These are phyloP conservation scores for Copsychus sechellarum DNA, from an alignment of 2,113 vertebrate species.

Conservation along the genomic window DNA sequence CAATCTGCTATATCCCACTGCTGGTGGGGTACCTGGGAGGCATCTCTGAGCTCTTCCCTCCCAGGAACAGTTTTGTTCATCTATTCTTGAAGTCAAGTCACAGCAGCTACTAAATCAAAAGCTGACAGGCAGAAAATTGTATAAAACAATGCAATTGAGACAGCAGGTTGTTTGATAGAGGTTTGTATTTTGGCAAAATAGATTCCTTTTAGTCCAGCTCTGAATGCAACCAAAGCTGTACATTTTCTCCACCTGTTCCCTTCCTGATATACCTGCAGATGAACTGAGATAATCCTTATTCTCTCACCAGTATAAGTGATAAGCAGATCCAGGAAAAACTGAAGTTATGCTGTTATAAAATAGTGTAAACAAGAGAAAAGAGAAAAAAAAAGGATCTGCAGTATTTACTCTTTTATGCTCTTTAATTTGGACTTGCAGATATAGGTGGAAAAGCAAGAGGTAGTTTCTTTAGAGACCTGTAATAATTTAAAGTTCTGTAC, in stretches of 20 bases:
- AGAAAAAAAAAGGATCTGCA: neutral
- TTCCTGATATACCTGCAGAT: neutral
- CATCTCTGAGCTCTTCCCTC: neutral
- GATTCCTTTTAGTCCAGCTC: neutral
- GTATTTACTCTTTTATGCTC: neutral
- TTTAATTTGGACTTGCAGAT: neutral
- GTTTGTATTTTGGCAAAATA: neutral
- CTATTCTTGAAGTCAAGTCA: neutral
- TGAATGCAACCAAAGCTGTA: neutral
- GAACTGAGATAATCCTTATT: neutral
- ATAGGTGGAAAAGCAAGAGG: neutral
- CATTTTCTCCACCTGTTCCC: neutral
- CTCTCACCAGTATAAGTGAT: neutral
- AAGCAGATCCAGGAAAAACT: neutral
- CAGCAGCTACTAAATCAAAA: neutral
- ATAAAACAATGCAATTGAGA: neutral
- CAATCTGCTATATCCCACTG: neutral
- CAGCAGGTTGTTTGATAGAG: neutral
- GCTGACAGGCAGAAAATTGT: neutral
- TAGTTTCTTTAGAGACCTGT: neutral
- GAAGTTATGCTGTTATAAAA: neutral
- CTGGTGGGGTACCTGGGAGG: neutral
- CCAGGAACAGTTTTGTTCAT: neutral
- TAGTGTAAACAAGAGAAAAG: neutral
- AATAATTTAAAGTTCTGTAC: neutral